Evolutionary conservation across 2,113 vertebrate genomes (phyloP), one percentile per base, ranked within the genome.

Genomic region (Pantherophis guttatus): DNA sequence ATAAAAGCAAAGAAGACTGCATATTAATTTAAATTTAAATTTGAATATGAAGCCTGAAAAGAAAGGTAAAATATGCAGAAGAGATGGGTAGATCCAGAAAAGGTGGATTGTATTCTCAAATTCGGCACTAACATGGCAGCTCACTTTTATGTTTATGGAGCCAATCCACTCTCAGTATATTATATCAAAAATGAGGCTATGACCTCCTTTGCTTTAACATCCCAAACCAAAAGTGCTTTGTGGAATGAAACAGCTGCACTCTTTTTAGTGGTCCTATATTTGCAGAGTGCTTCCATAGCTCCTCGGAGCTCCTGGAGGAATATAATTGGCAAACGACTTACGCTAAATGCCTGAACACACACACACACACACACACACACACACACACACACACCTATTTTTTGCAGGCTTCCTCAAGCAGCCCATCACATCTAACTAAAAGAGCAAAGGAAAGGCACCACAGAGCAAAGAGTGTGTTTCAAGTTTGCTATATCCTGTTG

Each of bases 101-200:
- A 52, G 10, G 91, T 0, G 86, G 87, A 50, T 54, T 92, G 26
- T 91, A 5, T 4, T 26, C 3, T 92, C 10, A 58, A 39, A 90
- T 91, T 54, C 2, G 1, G 5, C 4, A 54, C 0, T 93, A 39
- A 39, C 91, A 88, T 90, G 52, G 1, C 85, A 94, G 54, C 4
- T n/a, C 50, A 29, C 11, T 70, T 15, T 11, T 89, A 5, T 58
- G 4, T 92, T 91, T 5, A 50, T 62, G 24, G 23, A 90, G 1
- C 93, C 92, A 55, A 54, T 39, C 9, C 92, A 54, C 90, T 81
- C 91, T 90, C 90, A 90, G 1, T 10, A 90, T 92, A 75, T 44
- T 87, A 2, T 81, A n/a, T 88, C 1, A 5, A 93, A 92, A 21
- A 93, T 11, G 9, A 90, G 33, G 92, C 93, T 94, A 92, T 95